phyloP scores from a whole-genome alignment of 1,140 invertebrate species.

The Xylocopa sonorina region DNA sequence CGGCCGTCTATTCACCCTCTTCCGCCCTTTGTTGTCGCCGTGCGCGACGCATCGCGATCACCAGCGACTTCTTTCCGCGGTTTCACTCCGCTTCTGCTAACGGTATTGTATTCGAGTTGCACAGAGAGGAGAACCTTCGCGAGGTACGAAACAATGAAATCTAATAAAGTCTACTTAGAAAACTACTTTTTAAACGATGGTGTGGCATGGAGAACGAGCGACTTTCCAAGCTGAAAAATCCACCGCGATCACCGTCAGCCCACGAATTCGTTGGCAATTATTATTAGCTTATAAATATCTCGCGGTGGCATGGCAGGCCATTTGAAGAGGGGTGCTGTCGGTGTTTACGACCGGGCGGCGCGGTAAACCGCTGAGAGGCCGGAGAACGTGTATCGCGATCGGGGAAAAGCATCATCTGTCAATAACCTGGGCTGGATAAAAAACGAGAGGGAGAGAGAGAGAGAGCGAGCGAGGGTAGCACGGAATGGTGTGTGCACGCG shows the following conservation, averaged over 20 bases:
- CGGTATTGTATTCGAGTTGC: too few species aligned
- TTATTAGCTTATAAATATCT: slow-evolving; percentile 26
- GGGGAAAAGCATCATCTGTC: slow-evolving; percentile 68
- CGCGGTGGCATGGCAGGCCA: slow-evolving; percentile 16
- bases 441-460: slow-evolving; percentile 1
- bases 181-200: too few species aligned
- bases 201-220: too few species aligned
- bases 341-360: slow-evolving; percentile 59
- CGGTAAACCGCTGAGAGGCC: slow-evolving; percentile 61
- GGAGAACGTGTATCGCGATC: slow-evolving; percentile 53
- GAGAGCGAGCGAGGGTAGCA: slow-evolving; percentile 10
- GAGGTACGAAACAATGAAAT: too few species aligned
- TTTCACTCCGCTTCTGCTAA: too few species aligned
- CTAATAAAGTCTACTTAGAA: too few species aligned
- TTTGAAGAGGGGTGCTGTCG: slow-evolving; percentile 50
- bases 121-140: too few species aligned
- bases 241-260: not conserved
- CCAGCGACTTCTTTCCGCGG: too few species aligned
- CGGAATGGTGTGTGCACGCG: too few species aligned
- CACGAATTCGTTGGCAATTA: slow-evolving; percentile 13
- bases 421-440: slow-evolving; percentile 68
- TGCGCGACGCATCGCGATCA: not conserved
- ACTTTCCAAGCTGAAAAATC: not conserved
- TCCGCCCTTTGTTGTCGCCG: not conserved
- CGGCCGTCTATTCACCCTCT: not conserved